These are phyloP conservation scores for Mesoclemmys tuberculata DNA, from an alignment of 2,113 vertebrate genomes.

Conservation along the genomic window DNA sequence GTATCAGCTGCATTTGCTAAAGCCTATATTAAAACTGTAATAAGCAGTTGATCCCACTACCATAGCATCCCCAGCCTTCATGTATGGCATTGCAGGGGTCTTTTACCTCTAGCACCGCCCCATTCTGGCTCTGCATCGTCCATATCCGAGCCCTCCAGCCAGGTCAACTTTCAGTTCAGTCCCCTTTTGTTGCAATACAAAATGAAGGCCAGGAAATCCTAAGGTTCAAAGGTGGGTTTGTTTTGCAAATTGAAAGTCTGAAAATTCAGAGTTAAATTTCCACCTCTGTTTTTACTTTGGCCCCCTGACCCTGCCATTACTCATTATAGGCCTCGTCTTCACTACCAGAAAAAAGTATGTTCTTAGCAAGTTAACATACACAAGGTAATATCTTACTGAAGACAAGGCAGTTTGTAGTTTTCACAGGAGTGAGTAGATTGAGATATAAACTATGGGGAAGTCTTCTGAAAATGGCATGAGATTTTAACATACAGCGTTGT, in stretches of 20 bases:
- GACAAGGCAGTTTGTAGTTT: background rate
- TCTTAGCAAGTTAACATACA: background rate
- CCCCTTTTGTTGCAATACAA: background rate
- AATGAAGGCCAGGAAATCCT: background rate
- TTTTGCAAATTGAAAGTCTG: background rate
- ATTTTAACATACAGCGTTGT: background rate
- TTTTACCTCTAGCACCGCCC: background rate
- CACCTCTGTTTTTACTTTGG: background rate
- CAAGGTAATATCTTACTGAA: background rate
- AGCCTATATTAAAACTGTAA: background rate
- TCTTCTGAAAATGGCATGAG: background rate
- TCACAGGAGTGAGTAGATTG: background rate
- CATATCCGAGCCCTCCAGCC: background rate
- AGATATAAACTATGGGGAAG: background rate
- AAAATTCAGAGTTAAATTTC: background rate
- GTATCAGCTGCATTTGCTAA: background rate
- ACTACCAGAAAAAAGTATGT: background rate
- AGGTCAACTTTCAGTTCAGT: background rate
- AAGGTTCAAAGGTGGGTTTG: background rate
- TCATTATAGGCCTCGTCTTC: background rate
- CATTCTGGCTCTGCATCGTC: background rate
- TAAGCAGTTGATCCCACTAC: background rate
- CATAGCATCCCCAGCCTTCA: background rate
- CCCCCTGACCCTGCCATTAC: background rate
- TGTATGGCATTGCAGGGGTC: background rate